Conservation (phyloP, 30 jellyfish, hydroid and myxozoan species). For the Aurelia aurita region DNA sequence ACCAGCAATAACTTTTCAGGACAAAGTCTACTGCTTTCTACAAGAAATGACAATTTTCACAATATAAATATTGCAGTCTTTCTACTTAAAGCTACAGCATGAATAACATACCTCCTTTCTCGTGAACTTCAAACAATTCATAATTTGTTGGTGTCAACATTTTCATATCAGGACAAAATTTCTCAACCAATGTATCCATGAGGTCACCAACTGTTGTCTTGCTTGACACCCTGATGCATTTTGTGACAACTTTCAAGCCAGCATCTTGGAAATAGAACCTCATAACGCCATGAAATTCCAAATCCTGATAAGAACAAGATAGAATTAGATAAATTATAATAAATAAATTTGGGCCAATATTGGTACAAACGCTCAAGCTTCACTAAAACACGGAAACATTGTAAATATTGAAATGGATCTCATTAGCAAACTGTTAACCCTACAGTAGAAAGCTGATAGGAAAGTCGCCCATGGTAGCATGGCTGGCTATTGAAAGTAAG, state of each 20-base stretch:
- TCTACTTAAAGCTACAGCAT: neutral
- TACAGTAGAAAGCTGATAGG: no score
- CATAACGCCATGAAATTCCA: slow-evolving; percentile 93
- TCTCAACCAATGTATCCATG: slow-evolving; percentile 89
- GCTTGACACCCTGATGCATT: slow-evolving; percentile 93
- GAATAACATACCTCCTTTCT: slow-evolving; percentile 81
- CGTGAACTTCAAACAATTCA: slow-evolving; percentile 90
- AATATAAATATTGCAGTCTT: neutral
- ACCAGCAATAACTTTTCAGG: neutral
- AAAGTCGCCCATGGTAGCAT: no score
- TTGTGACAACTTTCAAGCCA: slow-evolving; percentile 82
- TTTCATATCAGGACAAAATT: slow-evolving; percentile 94
- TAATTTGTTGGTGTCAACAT: slow-evolving; percentile 87
- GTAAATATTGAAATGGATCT: no score
- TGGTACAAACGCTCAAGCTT: no score
- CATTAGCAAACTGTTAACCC: no score
- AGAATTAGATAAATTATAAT: neutral
- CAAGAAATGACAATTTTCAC: neutral
- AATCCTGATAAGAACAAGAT: slow-evolving; percentile 52
- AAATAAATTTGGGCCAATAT: no score
- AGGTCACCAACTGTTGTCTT: slow-evolving; percentile 75
- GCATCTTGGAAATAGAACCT: slow-evolving; percentile 92
- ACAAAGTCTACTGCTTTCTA: neutral
- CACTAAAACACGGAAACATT: no score
- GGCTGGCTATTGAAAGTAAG: no score